phyloP scores from a whole-genome alignment of 2,797 vertebrate genomes.

The Spheniscus humboldti region DNA sequence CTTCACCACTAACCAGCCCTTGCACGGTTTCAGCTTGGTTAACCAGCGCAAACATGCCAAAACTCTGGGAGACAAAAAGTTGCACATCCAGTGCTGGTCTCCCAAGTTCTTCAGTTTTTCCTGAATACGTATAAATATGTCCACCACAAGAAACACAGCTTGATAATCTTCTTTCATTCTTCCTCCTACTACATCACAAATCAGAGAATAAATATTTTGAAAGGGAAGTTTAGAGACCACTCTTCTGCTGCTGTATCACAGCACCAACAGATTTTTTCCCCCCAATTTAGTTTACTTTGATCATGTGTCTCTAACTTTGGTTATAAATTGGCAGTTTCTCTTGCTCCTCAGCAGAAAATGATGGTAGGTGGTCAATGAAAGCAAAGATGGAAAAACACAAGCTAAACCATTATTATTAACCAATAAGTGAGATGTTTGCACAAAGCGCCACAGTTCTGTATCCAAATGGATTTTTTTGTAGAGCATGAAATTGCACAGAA shows the following conservation, averaged over 20 bases:
- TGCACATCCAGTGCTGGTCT: not conserved
- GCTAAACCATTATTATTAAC: not conserved
- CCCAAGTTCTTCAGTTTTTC: not conserved
- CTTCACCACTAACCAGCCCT: not conserved
- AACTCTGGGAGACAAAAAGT: not conserved
- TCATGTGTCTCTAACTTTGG: not conserved
- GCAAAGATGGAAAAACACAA: not conserved
- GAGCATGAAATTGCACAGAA: constrained; percentile 62
- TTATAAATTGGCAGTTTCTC: not conserved
- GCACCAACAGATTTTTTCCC: accelerated
- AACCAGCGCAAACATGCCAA: not conserved
- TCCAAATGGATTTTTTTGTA: constrained; percentile 60
- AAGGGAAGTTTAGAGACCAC: not conserved
- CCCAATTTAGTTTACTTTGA: not conserved
- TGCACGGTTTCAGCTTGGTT: not conserved
- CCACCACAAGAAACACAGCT: not conserved
- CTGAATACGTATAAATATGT: accelerated
- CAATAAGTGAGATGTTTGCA: constrained; percentile 18
- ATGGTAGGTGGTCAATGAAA: constrained; percentile 13
- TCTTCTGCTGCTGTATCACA: not conserved
- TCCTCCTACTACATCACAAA: not conserved
- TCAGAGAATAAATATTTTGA: not conserved
- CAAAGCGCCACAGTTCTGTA: constrained; percentile 15
- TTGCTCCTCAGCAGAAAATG: not conserved
- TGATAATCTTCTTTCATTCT: not conserved